Evolutionary conservation across 2,888 invertebrate species (phyloP), one percentile per base, ranked within the genome.

Genomic region (Suillia variegata): DNA sequence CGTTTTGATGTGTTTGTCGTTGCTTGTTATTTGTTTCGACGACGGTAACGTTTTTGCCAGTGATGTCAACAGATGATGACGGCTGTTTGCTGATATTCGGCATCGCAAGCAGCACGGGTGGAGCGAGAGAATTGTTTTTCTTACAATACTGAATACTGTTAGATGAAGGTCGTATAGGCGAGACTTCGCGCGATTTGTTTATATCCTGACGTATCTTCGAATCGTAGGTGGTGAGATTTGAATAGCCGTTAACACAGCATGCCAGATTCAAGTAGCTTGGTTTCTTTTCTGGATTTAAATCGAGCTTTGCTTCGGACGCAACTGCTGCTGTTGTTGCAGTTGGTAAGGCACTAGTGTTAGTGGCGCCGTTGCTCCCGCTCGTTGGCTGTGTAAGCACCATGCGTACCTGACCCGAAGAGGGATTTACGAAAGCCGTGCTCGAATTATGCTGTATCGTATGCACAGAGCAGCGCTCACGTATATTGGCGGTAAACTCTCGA

Each of bases 241-340:
- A 91, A 79, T 96, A 96, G 2, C 95, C 95, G 83, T 92, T 94
- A 54, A 95, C 93, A 18, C 94, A 93, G 79, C 94, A 93, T 54
- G 95, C 94, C 63, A 96, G 83, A 73, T 92, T 93, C 58, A 96
- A 83, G 79, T 96, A 96, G 59, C 94, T 94, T 0, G 95, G 95
- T 76, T 93, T 89, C 78, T 92, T 91, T 15, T 84, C 84, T 10
- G 50, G 80, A 59, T 67, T 67, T 12, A 49, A 81, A 62, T 67
- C 69, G n/a, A 57, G 58, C 31, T 62, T 55, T 47, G 66, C 61
- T 59, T 67, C 24, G 56, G 55, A 42, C 3, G 70, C 73, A 10
- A 70, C 67, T n/a, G n/a, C n/a, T n/a, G n/a, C n/a, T n/a, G n/a
- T n/a, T n/a, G n/a, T n/a, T 42, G 59, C 59, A 15, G 70, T 67